Evolutionary conservation across 2,113 vertebrate species (phyloP).

Genomic region (Elaphurus davidianus): DNA sequence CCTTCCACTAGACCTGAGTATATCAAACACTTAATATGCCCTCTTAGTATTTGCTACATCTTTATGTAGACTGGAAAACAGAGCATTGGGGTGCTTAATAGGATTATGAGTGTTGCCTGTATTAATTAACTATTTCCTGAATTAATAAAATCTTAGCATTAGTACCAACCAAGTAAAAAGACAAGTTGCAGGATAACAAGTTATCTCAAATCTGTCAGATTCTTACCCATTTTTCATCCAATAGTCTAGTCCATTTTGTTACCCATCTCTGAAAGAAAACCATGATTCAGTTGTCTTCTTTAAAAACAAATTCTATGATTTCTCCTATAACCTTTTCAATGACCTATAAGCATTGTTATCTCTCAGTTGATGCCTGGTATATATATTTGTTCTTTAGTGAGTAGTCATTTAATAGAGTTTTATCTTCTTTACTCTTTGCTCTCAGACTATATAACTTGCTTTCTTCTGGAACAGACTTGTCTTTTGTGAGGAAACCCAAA

Average conservation of each 20-base stretch:
- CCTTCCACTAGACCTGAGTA: background rate
- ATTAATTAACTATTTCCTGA: background rate
- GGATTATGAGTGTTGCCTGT: background rate
- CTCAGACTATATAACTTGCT: background rate
- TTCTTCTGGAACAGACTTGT: background rate
- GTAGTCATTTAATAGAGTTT: background rate
- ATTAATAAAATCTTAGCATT: background rate
- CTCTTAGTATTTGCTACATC: background rate
- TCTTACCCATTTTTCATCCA: background rate
- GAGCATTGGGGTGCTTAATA: background rate
- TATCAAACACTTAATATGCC: background rate
- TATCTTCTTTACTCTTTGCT: background rate
- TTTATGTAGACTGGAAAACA: background rate
- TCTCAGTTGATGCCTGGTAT: background rate
- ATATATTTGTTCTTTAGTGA: background rate
- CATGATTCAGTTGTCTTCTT: background rate
- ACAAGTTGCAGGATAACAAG: background rate
- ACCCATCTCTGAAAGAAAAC: background rate
- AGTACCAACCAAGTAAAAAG: background rate
- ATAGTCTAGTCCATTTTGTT: background rate
- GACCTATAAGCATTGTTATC: background rate
- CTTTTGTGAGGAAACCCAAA: background rate
- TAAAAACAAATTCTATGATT: background rate
- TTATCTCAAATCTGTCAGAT: background rate
- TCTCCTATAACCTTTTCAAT: conserved; percentile 8